Evolutionary conservation across 2,797 vertebrate species (phyloP).

Genomic region (Catharus ustulatus): DNA sequence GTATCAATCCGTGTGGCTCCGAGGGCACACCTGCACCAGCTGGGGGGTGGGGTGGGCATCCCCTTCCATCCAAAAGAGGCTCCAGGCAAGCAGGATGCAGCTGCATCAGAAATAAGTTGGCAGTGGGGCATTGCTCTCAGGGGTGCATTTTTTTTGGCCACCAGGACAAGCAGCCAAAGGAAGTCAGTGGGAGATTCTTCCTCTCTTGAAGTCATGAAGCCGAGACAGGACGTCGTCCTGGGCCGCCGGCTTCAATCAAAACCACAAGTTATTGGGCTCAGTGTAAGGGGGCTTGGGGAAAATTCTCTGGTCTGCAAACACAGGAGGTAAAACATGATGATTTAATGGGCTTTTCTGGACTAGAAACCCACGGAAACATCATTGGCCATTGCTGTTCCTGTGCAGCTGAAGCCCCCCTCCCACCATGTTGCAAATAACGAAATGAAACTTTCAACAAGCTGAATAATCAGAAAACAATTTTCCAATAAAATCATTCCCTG

Average conservation of each 20-base stretch:
- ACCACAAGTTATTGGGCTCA: not conserved
- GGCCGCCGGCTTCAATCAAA: not conserved
- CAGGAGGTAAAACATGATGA: not conserved
- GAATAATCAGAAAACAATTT: constrained; percentile 67
- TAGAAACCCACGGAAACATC: not conserved
- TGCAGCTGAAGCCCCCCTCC: not conserved
- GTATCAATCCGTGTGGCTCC: fast-evolving
- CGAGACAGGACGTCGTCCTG: not conserved
- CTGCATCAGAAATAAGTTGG: not conserved
- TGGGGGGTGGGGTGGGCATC: fast-evolving
- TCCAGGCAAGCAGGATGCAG: not conserved
- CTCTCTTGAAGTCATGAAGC: not conserved
- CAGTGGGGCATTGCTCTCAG: not conserved
- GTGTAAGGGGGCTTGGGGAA: not conserved
- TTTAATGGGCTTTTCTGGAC: constrained; percentile 2
- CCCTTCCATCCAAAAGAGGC: not conserved
- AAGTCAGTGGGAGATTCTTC: constrained; percentile 6
- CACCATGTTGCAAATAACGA: constrained; percentile 8
- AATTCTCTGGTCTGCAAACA: not conserved
- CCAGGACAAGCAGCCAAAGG: not conserved
- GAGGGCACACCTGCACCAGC: not conserved
- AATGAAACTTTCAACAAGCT: constrained; percentile 50
- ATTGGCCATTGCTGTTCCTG: not conserved
- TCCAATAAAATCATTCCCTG: constrained; percentile 48
- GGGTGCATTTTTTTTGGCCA: not conserved